Evolutionary conservation across 2,797 vertebrate genomes (phyloP).

Genomic region (Petrocephalus schoutedeni): DNA sequence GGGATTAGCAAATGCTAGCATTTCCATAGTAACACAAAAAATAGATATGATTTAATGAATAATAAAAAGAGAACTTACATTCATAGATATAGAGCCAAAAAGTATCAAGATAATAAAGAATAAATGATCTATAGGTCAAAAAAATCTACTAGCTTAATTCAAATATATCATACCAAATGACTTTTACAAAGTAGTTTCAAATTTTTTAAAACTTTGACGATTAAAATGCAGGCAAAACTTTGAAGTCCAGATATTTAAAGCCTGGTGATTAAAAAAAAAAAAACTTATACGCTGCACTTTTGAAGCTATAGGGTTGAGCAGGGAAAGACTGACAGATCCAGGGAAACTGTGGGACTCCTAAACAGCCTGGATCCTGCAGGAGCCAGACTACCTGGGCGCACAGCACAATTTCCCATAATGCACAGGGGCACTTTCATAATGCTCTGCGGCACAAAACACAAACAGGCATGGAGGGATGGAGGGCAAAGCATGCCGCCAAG

Average conservation of each 20-base stretch:
- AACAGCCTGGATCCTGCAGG: background rate
- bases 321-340: background rate
- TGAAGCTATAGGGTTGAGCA: background rate
- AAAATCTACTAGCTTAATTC: background rate
- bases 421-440: background rate
- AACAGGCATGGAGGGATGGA: background rate
- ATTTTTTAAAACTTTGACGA: background rate
- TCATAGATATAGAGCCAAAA: background rate
- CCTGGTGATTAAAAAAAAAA: background rate
- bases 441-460: background rate
- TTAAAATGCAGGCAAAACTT: conserved; percentile 4
- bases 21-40: background rate
- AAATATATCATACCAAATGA: background rate
- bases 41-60: background rate
- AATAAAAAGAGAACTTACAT: background rate
- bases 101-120: background rate
- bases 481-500: background rate
- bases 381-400: background rate
- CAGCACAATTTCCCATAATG: conserved; percentile 13
- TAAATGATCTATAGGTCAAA: background rate
- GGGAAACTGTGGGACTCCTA: background rate
- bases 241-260: background rate
- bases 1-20: background rate
- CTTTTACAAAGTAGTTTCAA: background rate
- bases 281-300: background rate